Evolutionary conservation across 2,113 vertebrate species (phyloP).

Genomic region (Macrotis lagotis): DNA sequence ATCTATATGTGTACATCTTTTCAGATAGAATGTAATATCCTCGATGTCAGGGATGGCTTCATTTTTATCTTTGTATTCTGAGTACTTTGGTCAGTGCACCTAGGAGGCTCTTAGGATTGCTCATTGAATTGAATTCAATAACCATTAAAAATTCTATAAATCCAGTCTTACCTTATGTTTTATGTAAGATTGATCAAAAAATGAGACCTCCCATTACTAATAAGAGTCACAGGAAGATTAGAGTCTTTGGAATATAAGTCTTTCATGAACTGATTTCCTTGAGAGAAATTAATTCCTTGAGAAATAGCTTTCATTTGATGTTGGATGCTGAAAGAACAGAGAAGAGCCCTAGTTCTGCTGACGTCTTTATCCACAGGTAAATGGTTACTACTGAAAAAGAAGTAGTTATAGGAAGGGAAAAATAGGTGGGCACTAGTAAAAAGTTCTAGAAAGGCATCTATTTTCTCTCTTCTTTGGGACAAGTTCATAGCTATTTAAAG

Average conservation of each 20-base stretch:
- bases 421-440: neutral
- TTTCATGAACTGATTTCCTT: neutral
- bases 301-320: neutral
- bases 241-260: neutral
- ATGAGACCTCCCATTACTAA: neutral
- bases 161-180: too few species aligned
- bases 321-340: neutral
- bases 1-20: neutral
- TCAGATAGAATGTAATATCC: neutral
- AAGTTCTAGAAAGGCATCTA: neutral
- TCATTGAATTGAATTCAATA: neutral
- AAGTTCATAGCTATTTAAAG: neutral
- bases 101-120: neutral
- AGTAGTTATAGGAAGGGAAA: neutral
- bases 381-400: neutral
- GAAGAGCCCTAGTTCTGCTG: neutral
- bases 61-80: neutral
- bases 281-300: neutral
- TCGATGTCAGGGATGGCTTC: neutral
- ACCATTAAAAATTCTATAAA: neutral
- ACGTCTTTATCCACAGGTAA: neutral
- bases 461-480: too few species aligned
- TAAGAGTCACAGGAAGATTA: neutral
- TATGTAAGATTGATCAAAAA: neutral
- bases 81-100: neutral